Conservation (phyloP, 2,888 invertebrate species). For the Acrocyrtus sp. region DNA sequence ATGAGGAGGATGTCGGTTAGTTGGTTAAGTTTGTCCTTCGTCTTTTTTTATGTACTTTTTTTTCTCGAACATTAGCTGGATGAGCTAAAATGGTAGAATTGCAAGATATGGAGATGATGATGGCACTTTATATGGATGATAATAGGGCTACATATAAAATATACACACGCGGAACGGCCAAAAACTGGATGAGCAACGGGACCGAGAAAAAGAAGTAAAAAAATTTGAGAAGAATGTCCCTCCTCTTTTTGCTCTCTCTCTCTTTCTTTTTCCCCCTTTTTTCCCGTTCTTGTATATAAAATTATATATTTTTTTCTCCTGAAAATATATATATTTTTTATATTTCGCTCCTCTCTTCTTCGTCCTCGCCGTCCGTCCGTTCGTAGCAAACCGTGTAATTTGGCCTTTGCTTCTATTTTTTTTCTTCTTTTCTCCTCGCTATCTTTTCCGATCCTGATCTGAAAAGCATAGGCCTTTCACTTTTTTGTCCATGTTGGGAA, state of each 20-base stretch:
- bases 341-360: constrained; percentile 15
- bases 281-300: constrained; percentile 47
- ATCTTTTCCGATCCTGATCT: not conserved
- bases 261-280: constrained; percentile 10
- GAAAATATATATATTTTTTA: too few species aligned
- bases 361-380: constrained; percentile 5
- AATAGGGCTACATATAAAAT: too few species aligned
- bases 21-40: too few species aligned
- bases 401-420: not conserved
- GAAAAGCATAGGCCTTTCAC: not conserved
- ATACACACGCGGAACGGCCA: too few species aligned
- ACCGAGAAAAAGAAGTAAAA: too few species aligned
- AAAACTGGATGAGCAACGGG: too few species aligned
- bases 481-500: not conserved
- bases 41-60: too few species aligned
- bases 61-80: constrained; percentile 10
- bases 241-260: not conserved
- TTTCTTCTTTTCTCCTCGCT: not conserved
- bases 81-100: not conserved
- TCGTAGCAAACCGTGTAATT: too few species aligned
- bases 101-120: not conserved
- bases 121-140: too few species aligned
- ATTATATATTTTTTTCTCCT: too few species aligned
- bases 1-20: too few species aligned
- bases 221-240: too few species aligned